Conservation (phyloP, 2,888 invertebrate genomes). For the Zootermopsis nevadensis region DNA sequence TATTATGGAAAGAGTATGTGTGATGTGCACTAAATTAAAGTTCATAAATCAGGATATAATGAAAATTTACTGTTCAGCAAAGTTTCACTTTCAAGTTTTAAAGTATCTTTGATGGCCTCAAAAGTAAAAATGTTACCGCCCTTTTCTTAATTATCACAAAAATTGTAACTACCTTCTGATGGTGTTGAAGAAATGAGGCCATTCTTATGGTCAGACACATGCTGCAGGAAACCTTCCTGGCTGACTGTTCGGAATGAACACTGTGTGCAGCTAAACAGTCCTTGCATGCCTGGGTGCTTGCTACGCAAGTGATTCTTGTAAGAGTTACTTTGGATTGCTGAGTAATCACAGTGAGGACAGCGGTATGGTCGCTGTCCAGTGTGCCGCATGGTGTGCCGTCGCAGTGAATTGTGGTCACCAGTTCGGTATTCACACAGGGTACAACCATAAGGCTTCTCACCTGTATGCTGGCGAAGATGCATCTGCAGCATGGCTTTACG, state of each 20-base stretch:
- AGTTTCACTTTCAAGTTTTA: too few relatives aligned
- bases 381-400: conserved; percentile 74
- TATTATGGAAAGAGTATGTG: too few relatives aligned
- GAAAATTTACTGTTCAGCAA: too few relatives aligned
- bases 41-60: too few relatives aligned
- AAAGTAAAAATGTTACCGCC: too few relatives aligned
- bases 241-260: conserved; percentile 72
- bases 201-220: conserved; percentile 68
- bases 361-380: conserved; percentile 69
- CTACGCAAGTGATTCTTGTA: conserved; percentile 72
- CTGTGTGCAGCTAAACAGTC: conserved; percentile 66
- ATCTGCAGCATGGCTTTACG: conserved; percentile 77
- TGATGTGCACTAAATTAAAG: too few relatives aligned
- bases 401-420: conserved; percentile 80
- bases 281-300: conserved; percentile 67
- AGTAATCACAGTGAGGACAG: conserved; percentile 76
- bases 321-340: conserved; percentile 76
- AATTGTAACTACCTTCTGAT: conserved; percentile 1
- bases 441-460: conserved; percentile 82
- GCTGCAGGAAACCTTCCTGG: conserved; percentile 66
- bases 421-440: conserved; percentile 76
- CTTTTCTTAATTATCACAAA: background rate
- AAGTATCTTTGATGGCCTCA: too few relatives aligned
- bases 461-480: conserved; percentile 80
- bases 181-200: conserved; percentile 59